Evolutionary conservation across 2,888 invertebrate genomes (phyloP).

Genomic region (Cremastobaeus sp.): DNA sequence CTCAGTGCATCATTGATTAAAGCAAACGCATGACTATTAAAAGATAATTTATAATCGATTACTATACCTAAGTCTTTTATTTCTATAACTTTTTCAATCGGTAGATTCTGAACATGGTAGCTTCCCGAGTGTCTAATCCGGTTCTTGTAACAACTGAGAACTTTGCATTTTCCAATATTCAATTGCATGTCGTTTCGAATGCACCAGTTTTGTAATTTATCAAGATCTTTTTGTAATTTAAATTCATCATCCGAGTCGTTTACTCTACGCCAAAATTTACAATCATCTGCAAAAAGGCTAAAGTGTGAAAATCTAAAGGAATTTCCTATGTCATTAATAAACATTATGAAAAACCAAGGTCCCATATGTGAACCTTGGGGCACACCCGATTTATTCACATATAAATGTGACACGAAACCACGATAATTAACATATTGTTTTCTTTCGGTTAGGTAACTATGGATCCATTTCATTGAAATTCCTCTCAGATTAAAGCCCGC

Average conservation of each 20-base stretch:
- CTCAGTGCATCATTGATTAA: conserved; percentile 15
- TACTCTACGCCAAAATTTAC: conserved; percentile 14
- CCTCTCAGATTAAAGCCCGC: neutral
- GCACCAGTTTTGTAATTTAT: neutral
- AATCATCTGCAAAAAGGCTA: conserved; percentile 16
- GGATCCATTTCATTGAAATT: conserved; percentile 1
- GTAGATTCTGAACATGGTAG: neutral
- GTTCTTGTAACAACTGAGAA: neutral
- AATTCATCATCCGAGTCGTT: neutral
- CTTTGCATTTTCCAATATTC: conserved; percentile 20
- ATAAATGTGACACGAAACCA: conserved; percentile 1
- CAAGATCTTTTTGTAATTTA: conserved; percentile 14
- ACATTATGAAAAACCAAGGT: conserved; percentile 3
- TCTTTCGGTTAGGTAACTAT: neutral
- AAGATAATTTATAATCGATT: conserved; percentile 1
- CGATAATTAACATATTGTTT: conserved; percentile 3
- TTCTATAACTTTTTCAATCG: neutral
- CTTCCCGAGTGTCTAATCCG: neutral
- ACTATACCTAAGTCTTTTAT: conserved; percentile 20
- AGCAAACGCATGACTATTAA: conserved; percentile 5
- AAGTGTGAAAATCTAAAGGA: neutral
- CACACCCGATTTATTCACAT: neutral
- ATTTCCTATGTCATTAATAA: conserved; percentile 9
- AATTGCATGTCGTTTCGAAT: neutral
- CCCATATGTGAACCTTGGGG: conserved; percentile 22